Conservation (phyloP, 2,113 vertebrate species). For the Calypte anna region DNA sequence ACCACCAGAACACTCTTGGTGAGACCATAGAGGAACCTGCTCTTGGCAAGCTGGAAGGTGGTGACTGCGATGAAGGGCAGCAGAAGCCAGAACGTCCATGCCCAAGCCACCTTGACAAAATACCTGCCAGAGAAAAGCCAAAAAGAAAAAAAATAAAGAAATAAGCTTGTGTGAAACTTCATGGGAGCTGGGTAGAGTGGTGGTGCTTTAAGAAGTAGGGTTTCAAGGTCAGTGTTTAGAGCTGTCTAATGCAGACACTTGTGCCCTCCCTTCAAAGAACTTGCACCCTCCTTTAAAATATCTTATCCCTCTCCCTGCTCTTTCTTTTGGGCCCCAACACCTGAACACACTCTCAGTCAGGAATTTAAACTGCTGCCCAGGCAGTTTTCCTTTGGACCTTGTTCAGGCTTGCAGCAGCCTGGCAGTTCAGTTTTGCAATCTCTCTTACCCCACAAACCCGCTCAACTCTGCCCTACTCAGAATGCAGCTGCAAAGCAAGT, state of each 20-base stretch:
- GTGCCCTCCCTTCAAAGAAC: background rate
- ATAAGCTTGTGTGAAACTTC: background rate
- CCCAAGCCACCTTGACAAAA: conserved; percentile 96
- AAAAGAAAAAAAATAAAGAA: background rate
- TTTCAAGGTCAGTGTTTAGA: background rate
- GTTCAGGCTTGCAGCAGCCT: background rate
- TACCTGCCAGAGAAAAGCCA: conserved; percentile 80
- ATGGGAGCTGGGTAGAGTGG: fast-evolving
- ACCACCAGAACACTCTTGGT: conserved; percentile 62
- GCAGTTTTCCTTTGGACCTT: fast-evolving
- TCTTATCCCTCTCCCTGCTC: background rate
- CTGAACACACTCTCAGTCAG: background rate
- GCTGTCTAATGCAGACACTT: background rate
- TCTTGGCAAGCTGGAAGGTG: conserved; percentile 65
- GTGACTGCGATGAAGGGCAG: conserved; percentile 90
- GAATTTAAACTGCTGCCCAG: background rate
- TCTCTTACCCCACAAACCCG: background rate
- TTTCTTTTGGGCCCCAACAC: background rate
- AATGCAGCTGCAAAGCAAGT: conserved; percentile 12
- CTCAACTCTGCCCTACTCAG: conserved; percentile 10
- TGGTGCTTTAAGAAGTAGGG: background rate
- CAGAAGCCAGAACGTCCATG: conserved; percentile 90
- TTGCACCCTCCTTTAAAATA: background rate
- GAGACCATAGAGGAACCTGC: conserved; percentile 57
- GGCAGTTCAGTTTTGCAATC: background rate